Evolutionary conservation across 2,113 vertebrate species (phyloP).

Genomic region (Oreochromis aureus): DNA sequence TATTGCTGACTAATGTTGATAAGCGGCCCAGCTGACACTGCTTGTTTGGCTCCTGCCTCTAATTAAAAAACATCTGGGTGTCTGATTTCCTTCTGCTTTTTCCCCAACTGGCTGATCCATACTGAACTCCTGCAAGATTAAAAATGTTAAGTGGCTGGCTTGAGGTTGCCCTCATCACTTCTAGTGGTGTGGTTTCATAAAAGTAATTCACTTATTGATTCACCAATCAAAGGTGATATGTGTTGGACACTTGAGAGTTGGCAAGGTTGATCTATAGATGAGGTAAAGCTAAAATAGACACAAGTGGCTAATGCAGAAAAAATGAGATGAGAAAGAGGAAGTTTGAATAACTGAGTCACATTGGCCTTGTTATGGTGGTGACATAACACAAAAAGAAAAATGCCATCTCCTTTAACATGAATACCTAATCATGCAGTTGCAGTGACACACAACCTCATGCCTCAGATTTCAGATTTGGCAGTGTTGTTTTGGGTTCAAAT

Average conservation of each 20-base stretch:
- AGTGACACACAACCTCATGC: background rate
- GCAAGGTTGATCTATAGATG: conserved; percentile 31
- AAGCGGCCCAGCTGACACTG: conserved; percentile 32
- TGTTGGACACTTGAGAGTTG: conserved; percentile 35
- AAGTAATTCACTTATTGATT: conserved; percentile 68
- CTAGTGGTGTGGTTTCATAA: conserved; percentile 51
- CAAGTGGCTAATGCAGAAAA: background rate
- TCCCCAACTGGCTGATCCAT: conserved; percentile 39
- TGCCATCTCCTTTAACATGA: background rate
- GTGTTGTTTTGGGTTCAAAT: background rate
- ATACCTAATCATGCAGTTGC: background rate
- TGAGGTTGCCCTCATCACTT: conserved; percentile 46
- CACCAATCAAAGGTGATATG: conserved; percentile 51
- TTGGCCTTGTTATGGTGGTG: background rate
- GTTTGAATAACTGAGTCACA: background rate
- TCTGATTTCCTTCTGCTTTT: conserved; percentile 21
- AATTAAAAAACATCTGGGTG: conserved; percentile 50
- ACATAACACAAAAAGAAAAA: background rate
- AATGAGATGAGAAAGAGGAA: background rate
- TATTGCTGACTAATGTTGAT: conserved; percentile 45
- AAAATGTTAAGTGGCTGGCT: conserved; percentile 59
- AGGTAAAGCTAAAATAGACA: conserved; percentile 11
- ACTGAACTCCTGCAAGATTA: conserved; percentile 43
- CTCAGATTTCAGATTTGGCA: background rate
- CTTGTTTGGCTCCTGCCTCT: conserved; percentile 36